These are phyloP conservation scores for Cheilosia scutellata DNA, from an alignment of 2,888 invertebrate genomes.

Conservation along the genomic window DNA sequence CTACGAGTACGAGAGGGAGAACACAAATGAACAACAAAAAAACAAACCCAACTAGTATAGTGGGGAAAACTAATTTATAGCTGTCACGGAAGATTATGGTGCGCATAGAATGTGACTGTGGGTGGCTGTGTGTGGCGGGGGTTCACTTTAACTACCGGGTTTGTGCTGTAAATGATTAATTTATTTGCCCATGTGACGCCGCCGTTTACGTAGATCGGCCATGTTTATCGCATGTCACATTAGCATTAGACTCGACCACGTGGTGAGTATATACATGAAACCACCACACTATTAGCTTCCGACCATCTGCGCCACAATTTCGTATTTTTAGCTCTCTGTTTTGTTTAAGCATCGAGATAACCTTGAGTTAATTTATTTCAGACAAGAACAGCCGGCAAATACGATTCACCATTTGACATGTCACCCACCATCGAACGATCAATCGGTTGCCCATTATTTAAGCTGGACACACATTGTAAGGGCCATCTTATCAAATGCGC, in stretches of 20 bases:
- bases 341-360: conserved; percentile 56
- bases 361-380: conserved; percentile 66
- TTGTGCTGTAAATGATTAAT: conserved; percentile 59
- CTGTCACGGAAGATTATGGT: conserved; percentile 37
- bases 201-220: conserved; percentile 8
- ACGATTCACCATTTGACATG: conserved; percentile 37
- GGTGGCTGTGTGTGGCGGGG: conserved; percentile 1
- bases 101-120: conserved; percentile 32
- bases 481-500: conserved; percentile 52
- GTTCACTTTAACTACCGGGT: conserved; percentile 67
- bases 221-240: conserved; percentile 54
- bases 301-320: conserved; percentile 67
- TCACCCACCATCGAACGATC: neutral
- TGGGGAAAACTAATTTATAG: conserved; percentile 23
- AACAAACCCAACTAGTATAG: neutral
- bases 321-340: conserved; percentile 62
- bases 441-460: neutral
- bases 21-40: neutral
- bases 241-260: conserved; percentile 59
- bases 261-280: conserved; percentile 36
- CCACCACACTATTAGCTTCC: conserved; percentile 1
- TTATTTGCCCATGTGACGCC: conserved; percentile 55
- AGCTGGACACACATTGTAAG: conserved; percentile 35
- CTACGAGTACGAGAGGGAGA: conserved; percentile 1
- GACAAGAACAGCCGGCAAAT: conserved; percentile 51